A percentile compares a stretch with the other conserved stretches of the same genome.
Conservation (phyloP, 2,888 invertebrate genomes). For the Empis stercorea region DNA sequence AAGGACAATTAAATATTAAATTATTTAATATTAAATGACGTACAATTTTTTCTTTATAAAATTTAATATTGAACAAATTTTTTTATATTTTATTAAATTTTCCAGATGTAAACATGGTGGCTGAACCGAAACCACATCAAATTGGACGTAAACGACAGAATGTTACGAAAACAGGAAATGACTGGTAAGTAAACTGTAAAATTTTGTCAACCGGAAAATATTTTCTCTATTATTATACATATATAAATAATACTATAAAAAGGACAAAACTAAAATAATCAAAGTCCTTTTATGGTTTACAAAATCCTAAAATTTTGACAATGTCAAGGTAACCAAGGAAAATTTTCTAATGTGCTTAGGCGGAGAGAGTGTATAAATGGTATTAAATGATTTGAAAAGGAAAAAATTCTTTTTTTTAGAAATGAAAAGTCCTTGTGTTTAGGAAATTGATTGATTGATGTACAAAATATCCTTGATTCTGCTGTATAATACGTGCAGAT, state of each 20-base stretch:
- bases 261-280: too few species aligned
- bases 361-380: too few species aligned
- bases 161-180: slow-evolving; percentile 47
- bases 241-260: neutral
- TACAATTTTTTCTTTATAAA: neutral
- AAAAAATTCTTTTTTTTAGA: too few species aligned
- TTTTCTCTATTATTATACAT: neutral
- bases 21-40: neutral
- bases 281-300: too few species aligned
- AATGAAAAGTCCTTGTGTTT: too few species aligned
- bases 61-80: neutral
- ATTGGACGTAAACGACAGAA: slow-evolving; percentile 47
- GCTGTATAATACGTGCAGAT: too few species aligned
- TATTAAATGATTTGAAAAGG: too few species aligned
- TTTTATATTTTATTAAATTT: slow-evolving; percentile 18
- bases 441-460: too few species aligned
- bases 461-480: too few species aligned
- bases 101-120: slow-evolving; percentile 57
- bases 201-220: slow-evolving; percentile 7
- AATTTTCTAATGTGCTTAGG: too few species aligned
- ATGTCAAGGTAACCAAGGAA: too few species aligned
- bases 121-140: slow-evolving; percentile 54
- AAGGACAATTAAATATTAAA: neutral
- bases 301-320: too few species aligned
- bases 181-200: slow-evolving; percentile 39